These are phyloP conservation scores for Beris morrisii DNA, from an alignment of 2,888 invertebrate species.

Conservation along the genomic window DNA sequence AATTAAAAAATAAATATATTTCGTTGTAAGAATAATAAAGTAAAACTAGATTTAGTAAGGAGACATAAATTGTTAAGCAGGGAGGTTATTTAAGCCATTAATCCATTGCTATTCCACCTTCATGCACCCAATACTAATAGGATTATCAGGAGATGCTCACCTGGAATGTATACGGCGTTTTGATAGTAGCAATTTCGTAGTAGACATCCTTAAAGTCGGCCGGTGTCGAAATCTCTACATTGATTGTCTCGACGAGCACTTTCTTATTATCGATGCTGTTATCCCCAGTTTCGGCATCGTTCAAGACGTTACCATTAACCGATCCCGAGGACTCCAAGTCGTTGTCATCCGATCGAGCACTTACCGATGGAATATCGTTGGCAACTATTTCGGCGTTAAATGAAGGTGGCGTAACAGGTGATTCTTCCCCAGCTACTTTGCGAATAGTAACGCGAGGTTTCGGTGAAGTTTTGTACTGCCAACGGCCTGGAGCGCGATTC, in stretches of 20 bases:
- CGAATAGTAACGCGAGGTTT: constrained; percentile 83
- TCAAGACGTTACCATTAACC: constrained; percentile 62
- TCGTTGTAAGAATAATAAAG: too few species aligned
- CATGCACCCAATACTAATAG: too few species aligned
- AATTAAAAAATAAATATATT: too few species aligned
- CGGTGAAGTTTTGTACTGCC: constrained; percentile 89
- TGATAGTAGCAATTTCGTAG: constrained; percentile 87
- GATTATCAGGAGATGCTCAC: constrained; percentile 58
- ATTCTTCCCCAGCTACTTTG: constrained; percentile 64
- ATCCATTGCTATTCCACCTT: too few species aligned
- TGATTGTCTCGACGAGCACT: constrained; percentile 75
- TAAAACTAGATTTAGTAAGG: too few species aligned
- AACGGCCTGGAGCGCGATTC: constrained; percentile 79
- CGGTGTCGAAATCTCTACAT: constrained; percentile 86
- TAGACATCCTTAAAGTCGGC: constrained; percentile 83
- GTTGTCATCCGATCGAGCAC: constrained; percentile 61
- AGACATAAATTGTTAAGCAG: too few species aligned
- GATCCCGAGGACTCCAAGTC: constrained; percentile 77
- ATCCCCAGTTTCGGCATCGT: constrained; percentile 63
- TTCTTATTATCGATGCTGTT: constrained; percentile 62
- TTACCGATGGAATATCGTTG: constrained; percentile 52
- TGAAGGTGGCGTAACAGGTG: constrained; percentile 48
- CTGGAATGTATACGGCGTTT: constrained; percentile 88
- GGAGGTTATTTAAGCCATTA: too few species aligned
- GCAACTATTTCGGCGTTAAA: constrained; percentile 39